Evolutionary conservation across 2,113 vertebrate species (phyloP).

Genomic region (Hyperoodon ampullatus): DNA sequence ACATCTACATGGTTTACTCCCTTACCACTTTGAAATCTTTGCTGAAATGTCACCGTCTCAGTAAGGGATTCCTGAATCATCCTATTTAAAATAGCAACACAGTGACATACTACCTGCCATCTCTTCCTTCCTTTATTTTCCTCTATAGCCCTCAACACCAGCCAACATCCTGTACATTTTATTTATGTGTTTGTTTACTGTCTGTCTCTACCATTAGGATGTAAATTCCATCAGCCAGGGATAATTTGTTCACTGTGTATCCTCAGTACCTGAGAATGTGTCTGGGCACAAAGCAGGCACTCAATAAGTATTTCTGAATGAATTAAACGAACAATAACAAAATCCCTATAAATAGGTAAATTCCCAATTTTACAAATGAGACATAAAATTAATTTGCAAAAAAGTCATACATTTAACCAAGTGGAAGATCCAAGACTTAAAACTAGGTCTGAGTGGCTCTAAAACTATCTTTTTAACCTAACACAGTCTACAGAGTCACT

Average conservation of each 20-base stretch:
- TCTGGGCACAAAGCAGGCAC: background rate
- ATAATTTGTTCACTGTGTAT: background rate
- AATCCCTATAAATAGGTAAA: background rate
- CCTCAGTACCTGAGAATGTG: background rate
- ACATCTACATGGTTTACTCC: background rate
- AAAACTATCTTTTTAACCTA: background rate
- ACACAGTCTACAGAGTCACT: background rate
- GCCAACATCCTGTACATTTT: background rate
- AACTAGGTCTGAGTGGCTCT: background rate
- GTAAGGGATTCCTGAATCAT: background rate
- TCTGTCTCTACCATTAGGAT: background rate
- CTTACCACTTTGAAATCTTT: background rate
- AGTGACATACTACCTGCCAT: background rate
- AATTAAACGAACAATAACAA: constrained; percentile 18
- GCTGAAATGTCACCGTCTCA: background rate
- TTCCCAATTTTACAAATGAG: background rate
- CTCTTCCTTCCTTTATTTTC: constrained; percentile 8
- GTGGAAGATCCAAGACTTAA: background rate
- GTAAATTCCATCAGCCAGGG: background rate
- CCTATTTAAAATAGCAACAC: background rate
- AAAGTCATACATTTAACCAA: constrained; percentile 16
- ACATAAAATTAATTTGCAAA: background rate
- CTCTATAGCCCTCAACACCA: background rate
- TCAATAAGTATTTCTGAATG: constrained; percentile 34
- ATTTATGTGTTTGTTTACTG: background rate